Base-by-base conservation (phyloP, 2,888 invertebrate genomes). In the Sepioteuthis lessoniana region DNA sequence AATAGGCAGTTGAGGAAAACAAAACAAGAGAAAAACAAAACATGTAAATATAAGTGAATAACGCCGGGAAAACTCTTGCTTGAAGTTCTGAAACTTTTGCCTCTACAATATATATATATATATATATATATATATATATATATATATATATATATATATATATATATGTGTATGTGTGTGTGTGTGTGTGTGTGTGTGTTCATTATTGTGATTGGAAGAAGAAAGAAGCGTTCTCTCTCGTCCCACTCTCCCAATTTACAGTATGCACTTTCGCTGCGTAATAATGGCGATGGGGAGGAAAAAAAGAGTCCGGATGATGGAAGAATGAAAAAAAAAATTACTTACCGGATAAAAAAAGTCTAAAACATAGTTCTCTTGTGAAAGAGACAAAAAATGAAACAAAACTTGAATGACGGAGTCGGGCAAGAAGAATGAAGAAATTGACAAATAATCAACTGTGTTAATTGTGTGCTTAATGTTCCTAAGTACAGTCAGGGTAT, bases 91-190 rank as follows among this genome's bases (percentile, higher is more conserved):
- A n/a, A 76, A 76, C 31, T 76, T 76, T 31, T 76, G n/a, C n/a
- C 31, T n/a, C n/a, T n/a, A n/a, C n/a, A n/a, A n/a, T n/a, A n/a
- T n/a, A n/a, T n/a, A n/a, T n/a, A n/a, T n/a, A n/a, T n/a, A n/a
- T n/a, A n/a, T n/a, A n/a, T n/a, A n/a, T n/a, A n/a, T n/a, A n/a
- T n/a, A n/a, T n/a, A n/a, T n/a, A n/a, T n/a, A n/a, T n/a, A n/a
- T n/a, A n/a, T n/a, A n/a, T n/a, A n/a, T n/a, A n/a, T n/a, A n/a
- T n/a, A n/a, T n/a, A n/a, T n/a, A n/a, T n/a, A n/a, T n/a, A n/a
- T 76, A n/a, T 76, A 76, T n/a, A 76, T 76, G n/a, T 76, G n/a
- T 76, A 76, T 76, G n/a, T 76, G n/a, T 76, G n/a, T 76, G n/a
- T 76, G n/a, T 76, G n/a, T 76, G 25, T 76, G n/a, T 76, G n/a